Evolutionary conservation across 2,888 invertebrate genomes (phyloP).

Genomic region (Lepas anatifera): DNA sequence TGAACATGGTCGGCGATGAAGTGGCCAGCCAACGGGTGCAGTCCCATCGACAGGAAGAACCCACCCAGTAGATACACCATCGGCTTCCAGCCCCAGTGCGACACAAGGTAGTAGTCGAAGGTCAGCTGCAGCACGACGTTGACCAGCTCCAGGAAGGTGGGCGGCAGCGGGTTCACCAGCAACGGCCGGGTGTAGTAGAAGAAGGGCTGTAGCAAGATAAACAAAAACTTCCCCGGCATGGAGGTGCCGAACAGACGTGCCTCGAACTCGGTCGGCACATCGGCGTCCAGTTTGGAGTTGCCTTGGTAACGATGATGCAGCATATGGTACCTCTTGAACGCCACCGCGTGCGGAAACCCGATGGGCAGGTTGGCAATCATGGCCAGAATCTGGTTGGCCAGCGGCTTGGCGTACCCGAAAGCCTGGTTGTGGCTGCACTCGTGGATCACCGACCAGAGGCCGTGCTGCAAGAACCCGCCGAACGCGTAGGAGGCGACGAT

Average conservation of each 20-base stretch:
- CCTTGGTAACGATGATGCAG: conserved; percentile 3
- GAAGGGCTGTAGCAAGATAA: not conserved
- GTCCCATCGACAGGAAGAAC: conserved; percentile 4
- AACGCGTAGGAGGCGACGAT: not conserved
- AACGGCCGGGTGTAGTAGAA: conserved; percentile 8
- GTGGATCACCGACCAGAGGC: conserved; percentile 7
- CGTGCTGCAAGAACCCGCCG: not conserved
- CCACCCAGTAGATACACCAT: not conserved
- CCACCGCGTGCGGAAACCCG: not conserved
- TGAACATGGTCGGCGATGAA: conserved; percentile 1
- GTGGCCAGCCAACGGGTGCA: conserved; percentile 3
- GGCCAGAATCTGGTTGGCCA: not conserved
- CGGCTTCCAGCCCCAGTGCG: not conserved
- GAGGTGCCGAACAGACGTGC: conserved; percentile 7
- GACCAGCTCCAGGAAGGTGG: not conserved
- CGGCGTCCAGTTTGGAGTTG: not conserved
- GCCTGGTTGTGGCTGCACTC: conserved; percentile 13
- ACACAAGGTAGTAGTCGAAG: not conserved
- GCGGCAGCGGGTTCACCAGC: conserved; percentile 7
- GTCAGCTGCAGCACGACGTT: not conserved
- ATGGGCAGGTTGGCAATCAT: not conserved
- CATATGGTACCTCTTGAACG: not conserved
- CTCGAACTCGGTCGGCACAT: not conserved
- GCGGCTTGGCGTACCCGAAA: not conserved
- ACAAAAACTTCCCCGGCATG: not conserved